A percentile compares a stretch with the other conserved stretches of the same genome.
These are phyloP conservation scores for Caenorhabditis tropicalis DNA, from an alignment of 1,140 invertebrate species.

Conservation along the genomic window DNA sequence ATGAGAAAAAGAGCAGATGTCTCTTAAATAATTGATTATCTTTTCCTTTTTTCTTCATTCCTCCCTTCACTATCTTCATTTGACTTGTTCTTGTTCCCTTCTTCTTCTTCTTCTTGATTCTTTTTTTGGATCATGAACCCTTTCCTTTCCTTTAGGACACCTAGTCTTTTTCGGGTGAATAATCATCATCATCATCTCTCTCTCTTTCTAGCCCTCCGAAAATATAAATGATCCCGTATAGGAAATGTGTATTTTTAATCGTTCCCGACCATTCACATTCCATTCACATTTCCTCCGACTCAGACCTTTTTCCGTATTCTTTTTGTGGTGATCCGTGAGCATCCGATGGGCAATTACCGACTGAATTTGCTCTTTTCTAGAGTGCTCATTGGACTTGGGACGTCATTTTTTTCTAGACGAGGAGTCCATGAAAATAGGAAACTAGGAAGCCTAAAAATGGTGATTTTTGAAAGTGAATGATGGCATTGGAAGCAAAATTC, in stretches of 20 bases:
- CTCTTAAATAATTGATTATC: conserved; percentile 39
- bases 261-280: conserved; percentile 31
- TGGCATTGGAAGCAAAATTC: neutral
- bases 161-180: neutral
- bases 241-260: conserved; percentile 5
- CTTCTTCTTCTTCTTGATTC: neutral
- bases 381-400: neutral
- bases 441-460: neutral
- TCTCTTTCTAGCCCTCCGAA: too few relatives aligned
- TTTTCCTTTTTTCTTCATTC: neutral
- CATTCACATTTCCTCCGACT: conserved; percentile 26
- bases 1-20: neutral
- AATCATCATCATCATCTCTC: too few relatives aligned
- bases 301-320: too few relatives aligned
- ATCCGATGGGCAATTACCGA: conserved; percentile 41
- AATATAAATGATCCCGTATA: neutral
- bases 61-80: neutral
- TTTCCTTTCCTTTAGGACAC: neutral
- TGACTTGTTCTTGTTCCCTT: conserved; percentile 7
- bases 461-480: neutral
- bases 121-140: neutral
- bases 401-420: neutral
- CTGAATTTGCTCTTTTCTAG: neutral
- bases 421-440: neutral
- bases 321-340: neutral